Conservation (phyloP, 1,140 invertebrate genomes). For the Dinoponera quadriceps region DNA sequence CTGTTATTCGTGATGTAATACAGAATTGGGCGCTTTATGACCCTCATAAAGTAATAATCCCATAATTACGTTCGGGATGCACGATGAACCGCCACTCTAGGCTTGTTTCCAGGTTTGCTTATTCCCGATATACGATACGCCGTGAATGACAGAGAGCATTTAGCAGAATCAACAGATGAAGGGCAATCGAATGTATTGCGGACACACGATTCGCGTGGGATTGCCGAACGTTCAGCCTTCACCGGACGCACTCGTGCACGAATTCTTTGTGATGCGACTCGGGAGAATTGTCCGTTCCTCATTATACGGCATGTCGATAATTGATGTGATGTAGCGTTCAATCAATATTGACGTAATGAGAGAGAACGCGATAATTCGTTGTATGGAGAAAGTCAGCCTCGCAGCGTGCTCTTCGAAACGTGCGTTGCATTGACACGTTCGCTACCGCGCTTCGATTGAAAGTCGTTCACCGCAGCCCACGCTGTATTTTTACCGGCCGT, state of each 20-base stretch:
- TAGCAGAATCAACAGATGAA: neutral
- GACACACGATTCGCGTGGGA: slow-evolving; percentile 14
- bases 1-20: neutral
- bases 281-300: neutral
- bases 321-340: slow-evolving; percentile 6
- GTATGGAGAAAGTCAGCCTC: neutral
- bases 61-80: slow-evolving; percentile 1
- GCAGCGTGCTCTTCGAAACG: too few species aligned
- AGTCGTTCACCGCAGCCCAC: too few species aligned
- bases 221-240: slow-evolving; percentile 6
- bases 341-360: slow-evolving; percentile 17
- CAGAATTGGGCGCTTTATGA: neutral
- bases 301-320: neutral
- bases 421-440: too few species aligned
- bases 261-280: slow-evolving; percentile 27
- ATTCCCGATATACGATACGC: neutral
- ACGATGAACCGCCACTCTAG: slow-evolving; percentile 5
- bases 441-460: too few species aligned
- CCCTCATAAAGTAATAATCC: slow-evolving; percentile 9
- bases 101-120: neutral
- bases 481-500: too few species aligned
- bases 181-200: neutral
- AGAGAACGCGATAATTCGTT: slow-evolving; percentile 3
- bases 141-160: slow-evolving; percentile 14
- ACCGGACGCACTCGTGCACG: neutral